Evolutionary conservation across 2,797 vertebrate species (phyloP), one percentile per base, ranked within the genome.

Genomic region (Sebastiscus albofasciatus): DNA sequence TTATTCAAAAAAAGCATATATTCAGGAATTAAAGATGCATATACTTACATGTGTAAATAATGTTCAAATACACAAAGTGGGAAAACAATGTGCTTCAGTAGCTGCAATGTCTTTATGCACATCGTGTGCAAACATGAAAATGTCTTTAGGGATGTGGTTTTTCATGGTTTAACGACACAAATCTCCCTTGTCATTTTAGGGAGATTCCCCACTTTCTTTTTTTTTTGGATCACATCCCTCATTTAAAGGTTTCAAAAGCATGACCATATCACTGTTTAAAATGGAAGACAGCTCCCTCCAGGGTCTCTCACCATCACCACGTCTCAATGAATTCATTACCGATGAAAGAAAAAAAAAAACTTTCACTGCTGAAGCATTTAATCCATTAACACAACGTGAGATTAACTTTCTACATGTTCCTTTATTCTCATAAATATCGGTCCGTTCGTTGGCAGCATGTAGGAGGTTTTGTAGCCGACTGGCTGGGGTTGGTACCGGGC

Each of bases 1-100:
- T 95, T 95, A 94, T 94, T 95, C 52, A 84, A 93, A 95, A 90
- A 93, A 85, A 90, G 90, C 88, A 92, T 90, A 91, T 87, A 86
- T 86, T 89, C 56, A 89, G 89, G 89, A 91, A 86, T 92, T 88
- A 90, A 87, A 93, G 93, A 94, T 93, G 92, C 88, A 93, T 92
- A 94, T 93, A 94, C 77, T 93, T 86, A 93, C 85, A 94, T 91
- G 86, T 91, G 91, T 93, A 92, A 92, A 92, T 92, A 71, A 90
- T 87, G 69, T 87, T 92, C 78, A 94, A 87, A 93, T 92, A 94
- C 88, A 94, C 79, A 91, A 83, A 82, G 82, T 85, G 84, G 79
- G 72, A 90, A 89, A 91, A 84, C 77, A 83, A 87, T 90, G 82
- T 92, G 90, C 89, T 91, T 86, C 78, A 87, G 79, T 82, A 80